phyloP scores from a whole-genome alignment of 1,140 invertebrate species.

The Papilio dardanus region DNA sequence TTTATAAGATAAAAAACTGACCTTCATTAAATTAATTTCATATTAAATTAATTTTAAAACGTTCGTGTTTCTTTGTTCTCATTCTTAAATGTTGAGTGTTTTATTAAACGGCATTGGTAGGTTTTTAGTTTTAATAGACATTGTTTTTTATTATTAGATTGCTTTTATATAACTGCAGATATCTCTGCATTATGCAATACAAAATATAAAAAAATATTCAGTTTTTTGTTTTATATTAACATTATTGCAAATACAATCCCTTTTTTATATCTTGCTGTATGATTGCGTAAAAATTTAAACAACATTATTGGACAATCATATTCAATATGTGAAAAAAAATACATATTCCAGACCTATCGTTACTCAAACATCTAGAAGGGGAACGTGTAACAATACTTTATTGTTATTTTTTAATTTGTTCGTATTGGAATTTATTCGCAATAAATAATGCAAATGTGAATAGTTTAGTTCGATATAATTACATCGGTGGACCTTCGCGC shows the following conservation, averaged over 20 bases:
- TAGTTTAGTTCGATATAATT: conserved; percentile 45
- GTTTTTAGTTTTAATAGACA: not conserved
- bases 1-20: not conserved
- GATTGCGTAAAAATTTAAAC: not conserved
- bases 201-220: too few relatives aligned
- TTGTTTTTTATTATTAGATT: not conserved
- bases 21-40: conserved; percentile 26
- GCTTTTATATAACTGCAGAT: not conserved
- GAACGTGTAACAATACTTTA: not conserved
- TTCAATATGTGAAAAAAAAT: not conserved
- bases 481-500: conserved; percentile 40
- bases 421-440: not conserved
- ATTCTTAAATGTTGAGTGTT: not conserved
- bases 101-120: not conserved
- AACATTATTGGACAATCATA: not conserved
- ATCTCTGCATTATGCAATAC: not conserved
- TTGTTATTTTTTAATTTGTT: not conserved
- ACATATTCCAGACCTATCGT: not conserved
- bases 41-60: not conserved
- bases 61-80: not conserved
- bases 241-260: too few relatives aligned
- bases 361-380: not conserved
- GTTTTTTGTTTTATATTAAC: too few relatives aligned
- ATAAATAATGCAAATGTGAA: conserved; percentile 41
- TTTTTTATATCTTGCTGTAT: too few relatives aligned